Evolutionary conservation across 2,113 vertebrate species (phyloP).

Genomic region (Benitochromis conjunctus): DNA sequence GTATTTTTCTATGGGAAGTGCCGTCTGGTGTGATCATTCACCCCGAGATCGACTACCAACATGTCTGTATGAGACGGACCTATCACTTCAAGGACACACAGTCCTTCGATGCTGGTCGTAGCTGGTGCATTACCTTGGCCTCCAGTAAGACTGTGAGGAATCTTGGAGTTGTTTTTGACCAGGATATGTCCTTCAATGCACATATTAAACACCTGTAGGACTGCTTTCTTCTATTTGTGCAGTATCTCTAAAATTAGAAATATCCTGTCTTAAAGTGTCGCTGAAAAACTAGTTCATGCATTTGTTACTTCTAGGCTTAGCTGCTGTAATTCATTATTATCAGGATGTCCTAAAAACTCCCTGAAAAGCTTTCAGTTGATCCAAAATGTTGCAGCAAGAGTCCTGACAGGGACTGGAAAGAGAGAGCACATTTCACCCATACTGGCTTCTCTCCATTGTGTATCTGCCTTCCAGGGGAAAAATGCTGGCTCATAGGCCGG

Average conservation of each 20-base stretch:
- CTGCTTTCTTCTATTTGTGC: neutral
- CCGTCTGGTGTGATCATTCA: neutral
- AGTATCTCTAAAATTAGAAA: neutral
- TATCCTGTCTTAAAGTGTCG: neutral
- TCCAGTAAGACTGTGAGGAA: neutral
- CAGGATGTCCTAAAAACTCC: neutral
- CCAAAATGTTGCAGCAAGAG: neutral
- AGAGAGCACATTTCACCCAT: neutral
- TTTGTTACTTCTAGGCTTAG: neutral
- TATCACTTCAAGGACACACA: neutral
- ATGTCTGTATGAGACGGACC: neutral
- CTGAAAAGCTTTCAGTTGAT: neutral
- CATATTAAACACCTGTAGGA: neutral
- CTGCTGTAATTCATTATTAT: neutral
- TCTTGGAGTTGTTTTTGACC: neutral
- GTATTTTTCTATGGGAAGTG: neutral
- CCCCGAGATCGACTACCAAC: neutral
- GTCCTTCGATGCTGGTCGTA: neutral
- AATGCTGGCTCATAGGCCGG: neutral
- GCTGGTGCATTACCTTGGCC: neutral
- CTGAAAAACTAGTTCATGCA: neutral
- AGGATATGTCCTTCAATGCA: neutral
- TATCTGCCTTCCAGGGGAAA: fast-evolving
- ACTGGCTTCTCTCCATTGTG: neutral
- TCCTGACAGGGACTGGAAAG: neutral